Conservation (phyloP, 2,113 vertebrate genomes). For the Euleptes europaea region DNA sequence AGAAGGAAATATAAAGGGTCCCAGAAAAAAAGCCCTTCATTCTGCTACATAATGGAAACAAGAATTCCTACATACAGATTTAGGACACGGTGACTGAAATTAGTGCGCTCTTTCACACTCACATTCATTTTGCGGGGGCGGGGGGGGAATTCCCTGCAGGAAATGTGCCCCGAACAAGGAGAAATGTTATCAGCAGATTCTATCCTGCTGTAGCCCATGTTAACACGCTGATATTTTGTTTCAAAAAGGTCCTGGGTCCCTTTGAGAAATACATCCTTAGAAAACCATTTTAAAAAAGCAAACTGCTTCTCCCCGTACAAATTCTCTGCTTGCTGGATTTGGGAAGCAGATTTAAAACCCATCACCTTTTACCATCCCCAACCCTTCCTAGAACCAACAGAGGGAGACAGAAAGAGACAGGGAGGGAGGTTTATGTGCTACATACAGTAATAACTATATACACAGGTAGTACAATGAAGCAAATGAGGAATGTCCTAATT, state of each 20-base stretch:
- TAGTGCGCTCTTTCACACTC: not conserved
- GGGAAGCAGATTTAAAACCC: slow-evolving; percentile 63
- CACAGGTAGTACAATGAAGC: slow-evolving; percentile 96
- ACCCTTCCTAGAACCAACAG: slow-evolving; percentile 41
- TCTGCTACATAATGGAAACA: slow-evolving; percentile 56
- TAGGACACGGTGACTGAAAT: not conserved
- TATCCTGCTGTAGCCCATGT: slow-evolving; percentile 49
- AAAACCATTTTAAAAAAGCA: slow-evolving; percentile 70
- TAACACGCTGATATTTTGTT: slow-evolving; percentile 31
- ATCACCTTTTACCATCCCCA: slow-evolving; percentile 52
- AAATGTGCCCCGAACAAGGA: slow-evolving; percentile 5
- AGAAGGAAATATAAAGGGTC: not conserved
- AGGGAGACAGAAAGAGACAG: no score
- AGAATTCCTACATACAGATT: slow-evolving; percentile 58
- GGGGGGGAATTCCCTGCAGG: not conserved
- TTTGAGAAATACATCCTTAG: slow-evolving; percentile 80
- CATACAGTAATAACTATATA: slow-evolving; percentile 93
- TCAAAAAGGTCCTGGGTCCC: slow-evolving; percentile 31
- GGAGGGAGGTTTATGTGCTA: slow-evolving; percentile 88
- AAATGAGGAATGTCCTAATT: slow-evolving; percentile 96
- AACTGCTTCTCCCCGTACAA: slow-evolving; percentile 84
- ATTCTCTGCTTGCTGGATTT: slow-evolving; percentile 68
- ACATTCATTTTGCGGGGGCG: not conserved
- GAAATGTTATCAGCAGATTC: slow-evolving; percentile 22
- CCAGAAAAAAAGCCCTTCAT: not conserved